These are phyloP conservation scores for Parnassius mnemosyne DNA, from an alignment of 2,888 invertebrate genomes.

Conservation along the genomic window DNA sequence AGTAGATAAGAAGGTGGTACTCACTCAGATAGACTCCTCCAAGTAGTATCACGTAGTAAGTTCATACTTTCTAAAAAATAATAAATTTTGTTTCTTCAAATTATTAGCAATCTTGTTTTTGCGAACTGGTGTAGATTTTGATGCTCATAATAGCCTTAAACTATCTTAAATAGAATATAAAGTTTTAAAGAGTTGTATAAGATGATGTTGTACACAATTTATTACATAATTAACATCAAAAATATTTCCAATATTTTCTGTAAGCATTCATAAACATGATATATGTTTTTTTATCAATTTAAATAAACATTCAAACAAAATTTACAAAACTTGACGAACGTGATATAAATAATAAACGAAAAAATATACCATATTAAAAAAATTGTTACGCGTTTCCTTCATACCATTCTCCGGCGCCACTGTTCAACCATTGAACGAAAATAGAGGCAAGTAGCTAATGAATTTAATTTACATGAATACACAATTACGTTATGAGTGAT, in stretches of 20 bases:
- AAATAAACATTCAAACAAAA: background rate
- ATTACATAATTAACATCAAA: background rate
- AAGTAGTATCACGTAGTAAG: no score
- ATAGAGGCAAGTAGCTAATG: conserved; percentile 62
- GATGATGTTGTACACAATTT: background rate
- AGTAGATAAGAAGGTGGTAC: no score
- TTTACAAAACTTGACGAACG: conserved; percentile 2
- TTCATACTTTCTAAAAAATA: no score
- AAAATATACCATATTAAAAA: background rate
- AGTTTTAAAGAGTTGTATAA: no score
- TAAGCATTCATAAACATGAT: conserved; percentile 5
- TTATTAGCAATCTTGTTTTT: no score
- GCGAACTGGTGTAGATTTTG: no score
- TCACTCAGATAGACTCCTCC: no score
- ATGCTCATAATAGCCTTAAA: no score
- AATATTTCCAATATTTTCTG: conserved; percentile 1
- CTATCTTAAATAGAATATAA: no score
- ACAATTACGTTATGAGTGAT: conserved; percentile 66
- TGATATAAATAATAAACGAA: conserved; percentile 3
- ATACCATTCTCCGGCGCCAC: conserved; percentile 9
- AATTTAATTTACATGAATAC: conserved; percentile 68
- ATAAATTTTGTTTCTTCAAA: no score
- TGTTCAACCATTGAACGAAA: conserved; percentile 28
- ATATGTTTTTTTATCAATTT: conserved; percentile 9
- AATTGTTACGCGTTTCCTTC: conserved; percentile 6